A percentile compares a stretch with the other conserved stretches of the same genome.
phyloP scores from a whole-genome alignment of 2,797 vertebrate genomes.

The Alca torda region DNA sequence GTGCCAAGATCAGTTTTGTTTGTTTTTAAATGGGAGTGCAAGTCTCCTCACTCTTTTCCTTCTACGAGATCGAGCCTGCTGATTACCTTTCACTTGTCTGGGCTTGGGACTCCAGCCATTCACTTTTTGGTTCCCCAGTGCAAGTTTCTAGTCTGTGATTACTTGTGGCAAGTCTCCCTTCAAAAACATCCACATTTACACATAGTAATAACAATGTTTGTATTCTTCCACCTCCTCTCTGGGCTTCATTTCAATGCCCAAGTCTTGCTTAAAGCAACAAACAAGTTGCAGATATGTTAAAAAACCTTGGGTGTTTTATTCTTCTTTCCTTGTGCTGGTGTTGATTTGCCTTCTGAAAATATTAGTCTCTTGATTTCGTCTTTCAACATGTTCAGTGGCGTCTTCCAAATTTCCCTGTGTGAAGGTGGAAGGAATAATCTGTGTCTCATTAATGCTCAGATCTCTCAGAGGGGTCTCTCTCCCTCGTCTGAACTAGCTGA shows the following conservation, averaged over 20 bases:
- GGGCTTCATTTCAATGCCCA: conserved; percentile 23
- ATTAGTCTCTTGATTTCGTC: background rate
- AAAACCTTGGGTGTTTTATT: background rate
- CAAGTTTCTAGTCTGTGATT: conserved; percentile 9
- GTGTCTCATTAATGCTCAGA: background rate
- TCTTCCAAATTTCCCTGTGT: conserved; percentile 28
- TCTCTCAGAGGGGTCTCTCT: conserved; percentile 25
- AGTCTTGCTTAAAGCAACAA: conserved; percentile 44
- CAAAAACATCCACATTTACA: conserved; percentile 10
- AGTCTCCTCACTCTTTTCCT: conserved; percentile 21
- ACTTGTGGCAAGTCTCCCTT: conserved; percentile 18
- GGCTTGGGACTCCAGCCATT: conserved; percentile 33
- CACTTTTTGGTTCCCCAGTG: background rate
- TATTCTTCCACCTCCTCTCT: conserved; percentile 30
- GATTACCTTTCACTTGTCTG: conserved; percentile 51
- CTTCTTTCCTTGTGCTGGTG: background rate
- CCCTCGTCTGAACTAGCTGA: background rate
- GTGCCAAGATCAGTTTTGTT: conserved; percentile 49
- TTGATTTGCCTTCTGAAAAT: conserved; percentile 23
- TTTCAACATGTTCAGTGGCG: background rate
- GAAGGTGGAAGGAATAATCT: conserved; percentile 27
- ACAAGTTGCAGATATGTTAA: conserved; percentile 10
- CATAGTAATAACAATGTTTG: background rate
- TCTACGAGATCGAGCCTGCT: conserved; percentile 14
- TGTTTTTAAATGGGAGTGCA: conserved; percentile 24